Evolutionary conservation across 2,888 invertebrate genomes (phyloP), one percentile per base, ranked within the genome.

Genomic region (Agrochola circellaris): DNA sequence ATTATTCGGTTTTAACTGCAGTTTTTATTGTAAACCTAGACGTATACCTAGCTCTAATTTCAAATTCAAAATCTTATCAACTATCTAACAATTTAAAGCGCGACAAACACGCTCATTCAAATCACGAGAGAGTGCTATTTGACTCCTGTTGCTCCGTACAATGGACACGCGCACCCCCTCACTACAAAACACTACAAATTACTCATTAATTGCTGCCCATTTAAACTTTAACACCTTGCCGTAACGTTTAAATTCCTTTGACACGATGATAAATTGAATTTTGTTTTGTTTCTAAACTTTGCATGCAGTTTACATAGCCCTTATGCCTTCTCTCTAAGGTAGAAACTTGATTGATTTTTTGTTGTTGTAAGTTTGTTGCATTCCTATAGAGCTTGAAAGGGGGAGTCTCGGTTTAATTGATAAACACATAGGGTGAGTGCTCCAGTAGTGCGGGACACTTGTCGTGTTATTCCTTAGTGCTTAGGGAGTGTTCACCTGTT

Each of bases 341-440:
- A 70, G 73, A 84, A 61, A 83, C 77, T 90, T 8, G 76, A 54
- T 60, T 79, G 78, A 15, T 68, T 68, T 64, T 68, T n/a, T 15
- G 64, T 42, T 42, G 9, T 61, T 45, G 11, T 13, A 38, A 65
- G 23, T 42, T 73, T 58, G 56, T 73, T 82, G 90, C 90, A 93
- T 93, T 93, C 92, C 92, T 90, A 77, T 88, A 88, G 89, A 89
- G 90, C 86, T 91, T 88, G 87, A 83, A 83, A 89, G 87, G 87
- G 91, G 91, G 90, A 86, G 91, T 91, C 87, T 91, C 91, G 91
- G 91, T 92, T 93, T 93, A 94, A 95, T 94, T 95, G 93, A 93
- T 93, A 92, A 94, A 90, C 92, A 93, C 88, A 89, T 92, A 93
- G 93, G 90, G 93, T 91, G 87, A 89, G 87, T 88, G 89, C 71